Evolutionary conservation across 2,113 vertebrate genomes (phyloP), one percentile per base, ranked within the genome.

Genomic region (Parotia lawesii): DNA sequence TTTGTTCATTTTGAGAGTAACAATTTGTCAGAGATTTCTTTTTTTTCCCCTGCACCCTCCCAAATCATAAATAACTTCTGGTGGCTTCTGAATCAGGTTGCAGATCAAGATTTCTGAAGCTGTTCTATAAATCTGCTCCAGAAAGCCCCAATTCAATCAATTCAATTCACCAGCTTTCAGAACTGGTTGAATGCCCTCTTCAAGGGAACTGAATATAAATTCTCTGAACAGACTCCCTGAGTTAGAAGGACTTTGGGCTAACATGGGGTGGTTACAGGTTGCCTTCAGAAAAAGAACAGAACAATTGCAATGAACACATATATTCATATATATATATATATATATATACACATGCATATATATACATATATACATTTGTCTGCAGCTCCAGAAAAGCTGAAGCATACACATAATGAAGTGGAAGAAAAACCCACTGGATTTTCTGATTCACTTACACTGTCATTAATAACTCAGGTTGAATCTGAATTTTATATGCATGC

Each of bases 101-200:
- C 47, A 72, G 87, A 89, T 48, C 60, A 75, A 73, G 66, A 96
- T 94, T 96, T 76, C 74, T 67, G 87, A 73, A 82, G 48, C 56
- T 87, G 19, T 66, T 67, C 51, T 74, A 1, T 64, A 85, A 90
- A 79, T 77, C 86, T 90, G 54, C 75, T 84, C 85, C 66, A 96
- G 85, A 95, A 96, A 77, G 75, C 29, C 47, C 47, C 92, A 94
- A 72, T 96, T 86, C 93, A 96, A 82, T 85, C 95, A 93, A 38
- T 89, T 85, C 89, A 91, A 90, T 93, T 95, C 89, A 82, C 54
- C 57, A 85, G 54, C 57, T 91, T 89, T 96, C 77, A 90, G 92
- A 88, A 96, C 33, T 67, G 56, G 69, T 21, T 93, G 90, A 92
- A 96, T 70, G 42, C 51, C 47, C 79, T 93, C 94, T 93, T 96